Evolutionary conservation across 2,113 vertebrate species (phyloP), one percentile per base, ranked within the genome.

Genomic region (Entomyzon cyanotis): DNA sequence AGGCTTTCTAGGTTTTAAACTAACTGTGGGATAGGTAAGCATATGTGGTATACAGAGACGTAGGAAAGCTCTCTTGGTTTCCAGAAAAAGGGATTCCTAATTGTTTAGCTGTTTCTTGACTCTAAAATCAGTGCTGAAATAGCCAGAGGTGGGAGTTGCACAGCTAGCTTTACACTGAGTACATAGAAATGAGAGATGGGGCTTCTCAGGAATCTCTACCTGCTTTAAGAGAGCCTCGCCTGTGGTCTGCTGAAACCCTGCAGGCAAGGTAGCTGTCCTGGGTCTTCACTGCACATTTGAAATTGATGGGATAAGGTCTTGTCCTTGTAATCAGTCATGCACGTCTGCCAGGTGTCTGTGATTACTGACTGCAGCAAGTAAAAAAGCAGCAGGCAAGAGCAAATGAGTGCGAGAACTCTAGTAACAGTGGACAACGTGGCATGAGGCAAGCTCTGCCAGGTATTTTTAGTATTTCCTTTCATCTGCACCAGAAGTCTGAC

Each of bases 401-500:
- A 87, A 74, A 81, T 19, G 23, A 73, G 82, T 46, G 35, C 3
- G 2, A 62, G 68, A 87, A 70, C 52, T 58, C 31, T 56, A 59
- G 28, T 18, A 64, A 58, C 39, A 64, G 44, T 21, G 39, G n/a
- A 64, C 74, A 80, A 12, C 1, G 1, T 90, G 88, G 75, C 83
- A 62, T n/a, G 37, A 62, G 79, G 82, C 18, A 49, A 74, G 63
- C 10, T 41, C 74, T 87, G 63, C 67, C 79, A 88, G 55, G n/a
- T 79, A 65, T 87, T 92, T 89, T 35, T 62, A 65, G 13, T 49
- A 46, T 80, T 95, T 93, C 60, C 62, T 92, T 81, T 91, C 25
- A 49, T 64, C 8, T 41, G 11, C 15, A 41, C 41, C 6, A 22
- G 73, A 82, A 83, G 15, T n/a, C 53, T 87, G 70, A 52, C 67